These are phyloP conservation scores for Noctua comes DNA, from an alignment of 2,888 invertebrate genomes.

Conservation along the genomic window DNA sequence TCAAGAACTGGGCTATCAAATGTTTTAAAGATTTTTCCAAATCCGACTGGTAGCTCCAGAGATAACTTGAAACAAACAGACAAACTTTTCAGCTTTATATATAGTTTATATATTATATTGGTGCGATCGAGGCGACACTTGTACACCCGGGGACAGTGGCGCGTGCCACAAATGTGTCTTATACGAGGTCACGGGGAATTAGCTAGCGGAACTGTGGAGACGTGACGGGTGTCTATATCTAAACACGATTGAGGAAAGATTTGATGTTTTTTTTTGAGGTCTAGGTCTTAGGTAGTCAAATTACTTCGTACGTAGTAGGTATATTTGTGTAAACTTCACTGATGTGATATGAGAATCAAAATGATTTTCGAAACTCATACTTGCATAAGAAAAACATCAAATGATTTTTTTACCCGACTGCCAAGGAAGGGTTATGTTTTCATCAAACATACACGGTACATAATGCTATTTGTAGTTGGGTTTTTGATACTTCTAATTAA, in stretches of 20 bases:
- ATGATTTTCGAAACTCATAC: too few species aligned
- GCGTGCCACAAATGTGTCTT: neutral
- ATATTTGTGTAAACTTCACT: neutral
- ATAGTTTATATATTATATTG: neutral
- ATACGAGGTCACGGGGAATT: neutral
- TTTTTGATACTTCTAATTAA: too few species aligned
- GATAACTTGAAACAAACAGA: neutral
- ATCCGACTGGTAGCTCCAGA: neutral
- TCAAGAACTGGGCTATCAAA: neutral
- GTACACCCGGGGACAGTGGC: neutral
- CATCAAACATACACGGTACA: too few species aligned
- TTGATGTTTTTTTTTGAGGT: neutral
- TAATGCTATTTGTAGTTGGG: too few species aligned
- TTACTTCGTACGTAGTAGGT: neutral
- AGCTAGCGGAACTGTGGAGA: neutral
- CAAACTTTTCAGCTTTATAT: neutral
- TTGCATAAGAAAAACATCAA: too few species aligned
- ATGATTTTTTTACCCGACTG: too few species aligned
- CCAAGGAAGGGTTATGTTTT: too few species aligned
- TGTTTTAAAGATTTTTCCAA: neutral
- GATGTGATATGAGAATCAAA: too few species aligned
- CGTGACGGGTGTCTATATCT: neutral
- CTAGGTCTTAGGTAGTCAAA: neutral
- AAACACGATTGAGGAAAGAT: neutral
- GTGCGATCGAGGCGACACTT: neutral